Conservation (phyloP, 2,888 invertebrate species). For the Rhyacophila evoluta region DNA sequence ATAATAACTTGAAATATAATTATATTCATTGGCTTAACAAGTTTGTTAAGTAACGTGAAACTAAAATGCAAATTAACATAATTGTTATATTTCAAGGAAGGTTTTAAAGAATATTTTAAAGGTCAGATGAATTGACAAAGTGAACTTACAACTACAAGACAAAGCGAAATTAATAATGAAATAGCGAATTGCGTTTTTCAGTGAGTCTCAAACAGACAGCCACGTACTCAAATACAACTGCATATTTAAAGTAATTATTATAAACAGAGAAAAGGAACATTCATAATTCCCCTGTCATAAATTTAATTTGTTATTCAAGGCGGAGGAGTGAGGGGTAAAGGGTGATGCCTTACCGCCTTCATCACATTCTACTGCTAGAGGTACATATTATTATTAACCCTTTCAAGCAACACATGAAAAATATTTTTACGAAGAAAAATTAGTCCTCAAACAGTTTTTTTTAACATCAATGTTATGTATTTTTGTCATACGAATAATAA, state of each 20-base stretch:
- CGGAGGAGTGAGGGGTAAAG: neutral
- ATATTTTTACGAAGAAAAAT: too few relatives aligned
- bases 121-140: neutral
- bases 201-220: neutral
- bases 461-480: too few relatives aligned
- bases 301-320: constrained; percentile 51
- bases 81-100: neutral
- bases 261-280: constrained; percentile 51
- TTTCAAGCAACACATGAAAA: neutral
- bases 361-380: constrained; percentile 20
- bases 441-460: too few relatives aligned
- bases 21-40: neutral
- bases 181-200: neutral
- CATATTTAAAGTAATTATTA: constrained; percentile 47
- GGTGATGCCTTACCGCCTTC: constrained; percentile 32
- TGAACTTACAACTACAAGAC: neutral
- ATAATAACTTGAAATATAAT: too few relatives aligned
- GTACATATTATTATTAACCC: constrained; percentile 25
- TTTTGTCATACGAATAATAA: too few relatives aligned
- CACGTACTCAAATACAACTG: constrained; percentile 21
- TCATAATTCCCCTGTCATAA: constrained; percentile 51
- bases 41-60: neutral
- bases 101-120: neutral
- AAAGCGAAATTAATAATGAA: neutral
- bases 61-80: neutral